Percentiles rank a stretch among this genome's conserved stretches.
phyloP scores from a whole-genome alignment of 2,797 vertebrate genomes.

The Cheracebus regulus region DNA sequence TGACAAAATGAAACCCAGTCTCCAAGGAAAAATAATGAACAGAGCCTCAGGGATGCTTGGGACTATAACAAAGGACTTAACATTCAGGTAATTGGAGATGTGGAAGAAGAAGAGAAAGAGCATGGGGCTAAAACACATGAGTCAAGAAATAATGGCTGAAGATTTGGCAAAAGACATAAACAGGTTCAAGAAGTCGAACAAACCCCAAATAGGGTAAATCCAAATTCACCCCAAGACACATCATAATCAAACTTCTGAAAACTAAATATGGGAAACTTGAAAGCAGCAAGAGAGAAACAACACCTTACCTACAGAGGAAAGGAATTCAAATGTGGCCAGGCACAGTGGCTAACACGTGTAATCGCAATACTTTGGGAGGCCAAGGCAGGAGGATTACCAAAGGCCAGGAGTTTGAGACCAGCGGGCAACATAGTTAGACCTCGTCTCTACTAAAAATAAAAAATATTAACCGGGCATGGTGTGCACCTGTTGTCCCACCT shows the following conservation, averaged over 20 bases:
- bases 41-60: neutral
- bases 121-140: neutral
- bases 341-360: neutral
- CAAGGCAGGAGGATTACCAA: neutral
- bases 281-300: neutral
- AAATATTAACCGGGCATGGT: neutral
- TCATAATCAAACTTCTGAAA: constrained; percentile 21
- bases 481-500: neutral
- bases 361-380: neutral
- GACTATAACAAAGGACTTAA: neutral
- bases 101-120: neutral
- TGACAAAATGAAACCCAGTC: neutral
- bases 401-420: neutral
- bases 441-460: neutral
- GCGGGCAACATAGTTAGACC: neutral
- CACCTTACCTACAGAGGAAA: constrained; percentile 6
- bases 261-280: constrained; percentile 11
- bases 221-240: neutral
- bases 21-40: neutral
- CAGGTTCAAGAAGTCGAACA: neutral
- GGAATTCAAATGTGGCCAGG: neutral
- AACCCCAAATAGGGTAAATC: constrained; percentile 2
- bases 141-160: constrained; percentile 7
- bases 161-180: constrained; percentile 44
- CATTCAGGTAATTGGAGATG: neutral